phyloP scores from a whole-genome alignment of 2,113 vertebrate species.

The Bucco capensis region DNA sequence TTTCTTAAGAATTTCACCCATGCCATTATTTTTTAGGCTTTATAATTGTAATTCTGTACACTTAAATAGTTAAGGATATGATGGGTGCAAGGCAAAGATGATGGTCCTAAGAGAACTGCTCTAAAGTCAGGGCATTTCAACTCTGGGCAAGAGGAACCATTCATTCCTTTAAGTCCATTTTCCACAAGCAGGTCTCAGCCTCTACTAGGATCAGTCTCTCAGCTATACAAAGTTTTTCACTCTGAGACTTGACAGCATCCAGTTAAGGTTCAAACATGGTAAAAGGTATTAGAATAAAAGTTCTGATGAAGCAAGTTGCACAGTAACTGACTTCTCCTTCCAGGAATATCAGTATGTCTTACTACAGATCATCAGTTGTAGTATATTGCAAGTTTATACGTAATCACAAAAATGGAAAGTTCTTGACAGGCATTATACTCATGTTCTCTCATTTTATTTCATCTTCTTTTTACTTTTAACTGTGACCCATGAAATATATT shows the following conservation, averaged over 20 bases:
- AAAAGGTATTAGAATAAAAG: not conserved
- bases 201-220: not conserved
- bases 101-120: not conserved
- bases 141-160: not conserved
- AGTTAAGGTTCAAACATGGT: not conserved
- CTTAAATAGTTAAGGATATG: conserved; percentile 21
- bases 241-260: not conserved
- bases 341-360: not conserved
- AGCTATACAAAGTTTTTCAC: not conserved
- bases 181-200: not conserved
- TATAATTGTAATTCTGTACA: not conserved
- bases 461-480: conserved; percentile 38
- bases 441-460: not conserved
- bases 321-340: not conserved
- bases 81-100: conserved; percentile 41
- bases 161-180: not conserved
- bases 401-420: not conserved
- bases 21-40: conserved; percentile 81
- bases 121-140: not conserved
- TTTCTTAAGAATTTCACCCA: conserved; percentile 93
- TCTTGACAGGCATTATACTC: not conserved
- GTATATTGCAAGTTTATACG: not conserved
- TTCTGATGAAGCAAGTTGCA: not conserved
- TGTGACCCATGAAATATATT: not conserved
- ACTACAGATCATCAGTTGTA: conserved; percentile 1